A percentile compares a stretch with the other conserved stretches of the same genome.
These are phyloP conservation scores for Diabrotica undecimpunctata DNA, from an alignment of 1,140 invertebrate species.

Conservation along the genomic window DNA sequence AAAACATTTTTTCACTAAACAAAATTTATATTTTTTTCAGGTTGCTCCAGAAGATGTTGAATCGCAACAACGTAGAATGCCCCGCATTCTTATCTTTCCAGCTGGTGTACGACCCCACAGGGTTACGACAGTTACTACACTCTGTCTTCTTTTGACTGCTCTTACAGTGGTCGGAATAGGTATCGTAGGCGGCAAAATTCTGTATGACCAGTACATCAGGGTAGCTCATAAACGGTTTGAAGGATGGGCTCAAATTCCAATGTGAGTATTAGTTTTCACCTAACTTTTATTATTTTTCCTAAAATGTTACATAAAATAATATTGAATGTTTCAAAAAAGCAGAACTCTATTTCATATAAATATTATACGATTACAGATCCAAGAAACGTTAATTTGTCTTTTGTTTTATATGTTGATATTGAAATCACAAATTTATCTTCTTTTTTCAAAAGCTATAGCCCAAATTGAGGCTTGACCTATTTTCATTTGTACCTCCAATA, in stretches of 20 bases:
- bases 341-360: too few species aligned
- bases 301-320: too few species aligned
- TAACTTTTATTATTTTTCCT: not conserved
- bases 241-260: constrained; percentile 27
- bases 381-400: too few species aligned
- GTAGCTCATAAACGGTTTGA: constrained; percentile 48
- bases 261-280: constrained; percentile 19
- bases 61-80: constrained; percentile 32
- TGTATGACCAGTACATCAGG: constrained; percentile 72
- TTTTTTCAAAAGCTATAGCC: too few species aligned
- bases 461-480: too few species aligned
- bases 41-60: constrained; percentile 40
- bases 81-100: constrained; percentile 47
- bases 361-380: too few species aligned
- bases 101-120: constrained; percentile 50
- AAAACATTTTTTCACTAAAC: too few species aligned
- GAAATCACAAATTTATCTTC: too few species aligned
- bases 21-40: constrained; percentile 13
- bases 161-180: constrained; percentile 71
- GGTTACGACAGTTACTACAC: constrained; percentile 60
- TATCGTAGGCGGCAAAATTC: constrained; percentile 69
- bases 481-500: too few species aligned
- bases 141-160: constrained; percentile 69
- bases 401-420: too few species aligned
- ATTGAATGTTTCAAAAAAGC: too few species aligned